phyloP scores from a whole-genome alignment of 2,797 vertebrate genomes.

The Paramormyrops hopkinsi region DNA sequence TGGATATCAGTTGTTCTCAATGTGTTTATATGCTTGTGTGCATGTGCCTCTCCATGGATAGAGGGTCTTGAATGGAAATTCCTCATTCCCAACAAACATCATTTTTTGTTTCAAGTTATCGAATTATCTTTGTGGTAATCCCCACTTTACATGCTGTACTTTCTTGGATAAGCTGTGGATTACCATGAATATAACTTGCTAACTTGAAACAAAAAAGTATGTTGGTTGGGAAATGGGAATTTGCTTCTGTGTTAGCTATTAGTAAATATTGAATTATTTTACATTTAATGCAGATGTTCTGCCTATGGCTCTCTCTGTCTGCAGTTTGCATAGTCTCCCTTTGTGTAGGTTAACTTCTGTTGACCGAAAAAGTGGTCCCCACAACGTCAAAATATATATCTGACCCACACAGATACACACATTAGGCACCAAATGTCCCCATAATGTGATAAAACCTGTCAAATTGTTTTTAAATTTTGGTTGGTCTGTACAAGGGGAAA shows the following conservation, averaged over 20 bases:
- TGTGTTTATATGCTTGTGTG: not conserved
- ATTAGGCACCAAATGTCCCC: not conserved
- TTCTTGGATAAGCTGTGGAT: not conserved
- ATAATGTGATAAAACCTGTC: not conserved
- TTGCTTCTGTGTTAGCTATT: not conserved
- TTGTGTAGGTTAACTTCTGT: not conserved
- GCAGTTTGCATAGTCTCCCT: not conserved
- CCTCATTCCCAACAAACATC: not conserved
- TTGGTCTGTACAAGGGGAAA: not conserved
- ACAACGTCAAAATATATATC: not conserved
- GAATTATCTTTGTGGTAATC: not conserved
- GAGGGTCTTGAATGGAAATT: not conserved
- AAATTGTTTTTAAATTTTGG: not conserved
- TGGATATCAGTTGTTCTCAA: not conserved
- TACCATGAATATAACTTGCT: not conserved
- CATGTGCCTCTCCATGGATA: not conserved
- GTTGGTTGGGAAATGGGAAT: not conserved
- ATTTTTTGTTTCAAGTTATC: not conserved
- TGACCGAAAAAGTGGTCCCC: not conserved
- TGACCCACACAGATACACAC: not conserved
- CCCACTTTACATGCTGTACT: not conserved
- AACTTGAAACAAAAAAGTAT: not conserved
- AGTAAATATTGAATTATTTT: not conserved
- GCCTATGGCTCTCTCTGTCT: not conserved
- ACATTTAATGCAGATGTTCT: not conserved